Evolutionary conservation across 2,797 vertebrate genomes (phyloP), one percentile per base, ranked within the genome.

Genomic region (Poeciliopsis presidionis): DNA sequence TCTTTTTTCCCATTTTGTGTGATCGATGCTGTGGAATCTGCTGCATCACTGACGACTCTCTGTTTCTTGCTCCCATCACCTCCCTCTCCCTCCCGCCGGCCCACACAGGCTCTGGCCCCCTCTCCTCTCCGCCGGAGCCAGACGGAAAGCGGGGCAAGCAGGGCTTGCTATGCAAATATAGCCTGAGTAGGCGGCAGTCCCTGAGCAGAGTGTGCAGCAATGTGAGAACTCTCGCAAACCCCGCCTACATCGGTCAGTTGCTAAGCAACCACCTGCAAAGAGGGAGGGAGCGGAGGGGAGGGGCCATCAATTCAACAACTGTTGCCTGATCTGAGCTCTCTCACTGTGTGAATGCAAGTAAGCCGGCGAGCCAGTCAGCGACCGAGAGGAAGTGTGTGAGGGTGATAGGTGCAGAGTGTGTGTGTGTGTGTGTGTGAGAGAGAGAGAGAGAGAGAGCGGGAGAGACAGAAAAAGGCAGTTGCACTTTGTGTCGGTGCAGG

Each of bases 211-310:
- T 90, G 90, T 89, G 88, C 88, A 92, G 93, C 91, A 92, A 93
- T 93, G 92, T 90, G 88, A 93, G 87, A 88, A 84, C 87, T 84
- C 83, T 72, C 51, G 0, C 79, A 89, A 75, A 87, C 90, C 84
- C 85, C 90, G 89, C 94, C 94, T 88, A 91, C 89, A 71, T 77
- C 91, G 89, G 88, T 87, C 83, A 93, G 95, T 95, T 94, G 91
- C 95, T 87, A 83, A 39, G 94, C 90, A 84, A 95, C 94, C 78
- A 65, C 74, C 80, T 55, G 74, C 84, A 75, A 87, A 41, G 49
- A 53, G 78, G 63, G 86, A n/a, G 79, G 77, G 59, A 25, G 57
- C 39, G 71, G 30, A 22, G 78, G 80, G 94, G 93, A 86, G 93
- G 88, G 86, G 86, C 91, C 77, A 47, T 89, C 84, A 88, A 91